Conservation (phyloP, 2,888 invertebrate species). For the Hemistola chrysoprasaria region DNA sequence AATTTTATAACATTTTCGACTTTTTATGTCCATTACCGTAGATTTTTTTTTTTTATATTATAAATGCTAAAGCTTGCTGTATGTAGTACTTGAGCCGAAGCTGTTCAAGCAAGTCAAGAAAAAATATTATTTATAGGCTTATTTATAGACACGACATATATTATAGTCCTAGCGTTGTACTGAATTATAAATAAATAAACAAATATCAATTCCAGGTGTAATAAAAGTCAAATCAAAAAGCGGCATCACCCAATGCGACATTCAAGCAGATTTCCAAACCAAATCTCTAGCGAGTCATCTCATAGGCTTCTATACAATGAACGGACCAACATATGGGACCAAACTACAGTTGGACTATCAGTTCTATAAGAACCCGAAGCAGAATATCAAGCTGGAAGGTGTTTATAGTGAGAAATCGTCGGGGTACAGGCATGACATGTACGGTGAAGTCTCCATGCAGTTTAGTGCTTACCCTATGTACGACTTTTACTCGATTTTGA, state of each 20-base stretch:
- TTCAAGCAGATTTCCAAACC: constrained; percentile 89
- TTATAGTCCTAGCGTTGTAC: too few relatives aligned
- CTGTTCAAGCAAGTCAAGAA: too few relatives aligned
- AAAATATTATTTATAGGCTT: too few relatives aligned
- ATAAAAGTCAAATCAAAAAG: constrained; percentile 67
- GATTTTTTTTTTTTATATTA: too few relatives aligned
- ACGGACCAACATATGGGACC: constrained; percentile 76
- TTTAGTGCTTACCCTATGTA: constrained; percentile 90
- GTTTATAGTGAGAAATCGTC: constrained; percentile 79
- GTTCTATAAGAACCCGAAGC: constrained; percentile 81
- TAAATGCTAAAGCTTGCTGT: too few relatives aligned
- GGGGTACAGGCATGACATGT: constrained; percentile 81
- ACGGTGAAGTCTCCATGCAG: constrained; percentile 85
- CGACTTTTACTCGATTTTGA: constrained; percentile 85
- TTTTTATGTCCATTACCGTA: too few relatives aligned
- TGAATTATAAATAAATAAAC: too few relatives aligned
- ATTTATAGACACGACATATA: too few relatives aligned
- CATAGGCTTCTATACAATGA: constrained; percentile 86
- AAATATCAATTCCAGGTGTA: constrained; percentile 41
- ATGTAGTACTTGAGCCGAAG: too few relatives aligned
- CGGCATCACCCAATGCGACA: constrained; percentile 89
- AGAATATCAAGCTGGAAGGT: constrained; percentile 77
- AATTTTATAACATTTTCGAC: too few relatives aligned
- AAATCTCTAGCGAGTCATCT: constrained; percentile 88
- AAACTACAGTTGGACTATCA: constrained; percentile 86